phyloP scores from a whole-genome alignment of 1,140 invertebrate genomes.

The Palaemon carinicauda region DNA sequence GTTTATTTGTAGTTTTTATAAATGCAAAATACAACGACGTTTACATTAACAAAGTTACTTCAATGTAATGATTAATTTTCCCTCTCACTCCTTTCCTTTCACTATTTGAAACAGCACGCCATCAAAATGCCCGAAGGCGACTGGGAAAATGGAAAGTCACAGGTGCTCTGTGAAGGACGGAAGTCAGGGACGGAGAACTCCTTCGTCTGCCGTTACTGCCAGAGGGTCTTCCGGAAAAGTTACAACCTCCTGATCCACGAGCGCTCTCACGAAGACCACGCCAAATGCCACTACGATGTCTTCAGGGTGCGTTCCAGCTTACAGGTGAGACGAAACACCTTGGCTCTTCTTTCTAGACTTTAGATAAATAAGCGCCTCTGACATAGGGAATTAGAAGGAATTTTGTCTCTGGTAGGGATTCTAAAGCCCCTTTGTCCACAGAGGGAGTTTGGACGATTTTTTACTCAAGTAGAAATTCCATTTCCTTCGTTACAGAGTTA shows the following conservation, averaged over 20 bases:
- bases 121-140: constrained; percentile 59
- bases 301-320: constrained; percentile 66
- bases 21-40: too few species aligned
- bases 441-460: too few species aligned
- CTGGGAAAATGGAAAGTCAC: constrained; percentile 55
- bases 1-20: too few species aligned
- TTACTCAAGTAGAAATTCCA: too few species aligned
- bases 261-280: constrained; percentile 88
- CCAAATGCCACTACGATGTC: constrained; percentile 72
- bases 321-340: constrained; percentile 39
- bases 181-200: constrained; percentile 76
- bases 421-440: too few species aligned
- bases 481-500: too few species aligned
- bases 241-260: constrained; percentile 91
- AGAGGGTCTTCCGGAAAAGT: constrained; percentile 89
- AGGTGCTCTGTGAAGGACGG: constrained; percentile 55
- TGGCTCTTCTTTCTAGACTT: not conserved
- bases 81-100: not conserved
- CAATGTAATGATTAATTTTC: not conserved
- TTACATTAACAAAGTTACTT: not conserved
- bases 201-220: constrained; percentile 98
- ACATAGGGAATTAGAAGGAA: not conserved
- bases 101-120: constrained; percentile 30
- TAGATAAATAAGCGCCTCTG: not conserved
- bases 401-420: too few species aligned